phyloP scores from a whole-genome alignment of 2,113 vertebrate species.

The Actinemys pallida region DNA sequence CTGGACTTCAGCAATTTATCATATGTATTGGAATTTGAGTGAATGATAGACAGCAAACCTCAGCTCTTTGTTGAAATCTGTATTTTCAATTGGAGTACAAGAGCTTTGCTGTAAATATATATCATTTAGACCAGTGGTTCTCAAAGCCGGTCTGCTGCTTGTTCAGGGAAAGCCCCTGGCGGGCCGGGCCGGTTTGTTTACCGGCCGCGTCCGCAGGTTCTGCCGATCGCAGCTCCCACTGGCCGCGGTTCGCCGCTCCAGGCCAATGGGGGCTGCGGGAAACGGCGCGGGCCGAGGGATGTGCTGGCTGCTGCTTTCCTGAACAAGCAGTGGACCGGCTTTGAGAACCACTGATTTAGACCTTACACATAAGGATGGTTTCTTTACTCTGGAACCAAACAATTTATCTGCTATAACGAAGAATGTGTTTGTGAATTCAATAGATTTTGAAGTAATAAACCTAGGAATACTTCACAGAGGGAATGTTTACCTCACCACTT shows the following conservation, averaged over 20 bases:
- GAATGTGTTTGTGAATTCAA: neutral
- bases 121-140: neutral
- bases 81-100: neutral
- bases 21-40: fast-evolving
- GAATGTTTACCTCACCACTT: neutral
- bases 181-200: no score
- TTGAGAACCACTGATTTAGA: neutral
- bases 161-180: no score
- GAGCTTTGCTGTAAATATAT: neutral
- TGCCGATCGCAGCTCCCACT: no score
- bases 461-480: neutral
- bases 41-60: neutral
- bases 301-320: no score
- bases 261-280: no score
- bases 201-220: no score
- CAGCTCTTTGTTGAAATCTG: neutral
- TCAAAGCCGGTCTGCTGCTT: no score
- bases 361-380: neutral
- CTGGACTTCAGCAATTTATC: neutral
- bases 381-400: neutral
- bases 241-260: no score
- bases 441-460: neutral
- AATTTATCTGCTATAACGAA: neutral
- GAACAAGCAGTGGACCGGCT: no score
- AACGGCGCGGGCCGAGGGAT: no score